Evolutionary conservation across 1,140 invertebrate genomes (phyloP), one percentile per base, ranked within the genome.

Genomic region (Bursaphelenchus mucronatus): DNA sequence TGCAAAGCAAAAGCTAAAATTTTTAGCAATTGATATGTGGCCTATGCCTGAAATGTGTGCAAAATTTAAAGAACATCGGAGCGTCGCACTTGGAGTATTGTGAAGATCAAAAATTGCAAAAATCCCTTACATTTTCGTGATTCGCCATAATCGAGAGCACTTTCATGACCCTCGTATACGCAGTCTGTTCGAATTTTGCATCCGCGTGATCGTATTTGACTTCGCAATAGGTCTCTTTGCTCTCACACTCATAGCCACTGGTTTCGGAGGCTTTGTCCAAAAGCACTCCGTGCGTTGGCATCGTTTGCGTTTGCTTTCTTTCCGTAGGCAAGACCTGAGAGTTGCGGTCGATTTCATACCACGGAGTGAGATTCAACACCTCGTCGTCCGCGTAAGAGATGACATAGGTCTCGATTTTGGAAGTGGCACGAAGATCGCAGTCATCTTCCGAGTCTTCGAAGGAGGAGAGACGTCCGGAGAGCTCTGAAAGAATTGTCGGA

Each of bases 401-500:
- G 15, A 11, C 10, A 50, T 59, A 59, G 6, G 11, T 59, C 10
- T 39, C 57, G 47, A 6, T 44, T 17, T 44, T 19, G 17, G 41
- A 44, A 6, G 41, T 59, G 40, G 45, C 11, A 5, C 57, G 57
- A 5, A n/a, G 57, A 59, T 59, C 57, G 40, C 57, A 59, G 40
- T 59, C 57, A 39, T 59, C 57, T 43, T 59, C 57, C 19, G 40
- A 44, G 44, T 59, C 57, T 9, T 59, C 57, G 40, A 59, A 59
- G 11, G 57, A 59, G 11, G 13, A 15, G 40, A 59, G 40, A 6
- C 57, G 57, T 5, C 57, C 57, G 57, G 57, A 39, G 11, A 59
- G 11, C 13, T 39, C 57, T 59, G 57, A 59, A 59, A 59, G 3
- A 3, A 40, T 4, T 2, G 7, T 1, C 30, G 30, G 30, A 30